Conservation (phyloP, 2,888 invertebrate species). For the Heliconius ethilla region DNA sequence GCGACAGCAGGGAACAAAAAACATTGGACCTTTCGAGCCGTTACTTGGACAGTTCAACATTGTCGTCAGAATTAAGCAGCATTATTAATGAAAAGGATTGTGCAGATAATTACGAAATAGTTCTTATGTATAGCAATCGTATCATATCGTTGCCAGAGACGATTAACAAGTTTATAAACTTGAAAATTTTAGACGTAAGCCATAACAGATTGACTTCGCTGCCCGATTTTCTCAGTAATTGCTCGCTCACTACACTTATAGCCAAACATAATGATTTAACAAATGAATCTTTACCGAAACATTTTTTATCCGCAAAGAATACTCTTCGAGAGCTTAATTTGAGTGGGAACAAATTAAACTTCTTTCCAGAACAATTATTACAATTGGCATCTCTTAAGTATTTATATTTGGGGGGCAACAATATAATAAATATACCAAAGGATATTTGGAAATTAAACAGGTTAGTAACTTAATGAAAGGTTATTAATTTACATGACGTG, state of each 20-base stretch:
- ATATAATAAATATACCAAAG: slow-evolving; percentile 89
- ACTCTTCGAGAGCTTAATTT: slow-evolving; percentile 93
- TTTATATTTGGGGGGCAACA: slow-evolving; percentile 95
- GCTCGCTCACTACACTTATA: slow-evolving; percentile 89
- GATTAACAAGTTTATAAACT: slow-evolving; percentile 85
- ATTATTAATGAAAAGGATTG: slow-evolving; percentile 83
- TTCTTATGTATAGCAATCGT: slow-evolving; percentile 93
- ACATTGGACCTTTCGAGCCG: slow-evolving; percentile 84
- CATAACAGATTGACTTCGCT: slow-evolving; percentile 90
- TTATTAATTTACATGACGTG: neutral
- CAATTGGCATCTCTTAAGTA: slow-evolving; percentile 89
- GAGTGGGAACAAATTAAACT: slow-evolving; percentile 92
- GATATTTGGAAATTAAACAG: slow-evolving; percentile 84
- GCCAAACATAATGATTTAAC: slow-evolving; percentile 94
- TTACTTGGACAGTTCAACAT: slow-evolving; percentile 82
- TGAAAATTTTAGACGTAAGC: slow-evolving; percentile 92
- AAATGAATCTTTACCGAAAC: slow-evolving; percentile 93
- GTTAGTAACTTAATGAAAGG: slow-evolving; percentile 51
- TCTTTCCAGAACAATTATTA: slow-evolving; percentile 93
- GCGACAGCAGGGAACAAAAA: slow-evolving; percentile 86
- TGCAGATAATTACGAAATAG: slow-evolving; percentile 84
- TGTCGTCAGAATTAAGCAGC: slow-evolving; percentile 81
- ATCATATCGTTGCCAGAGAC: slow-evolving; percentile 86
- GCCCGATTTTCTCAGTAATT: slow-evolving; percentile 88
- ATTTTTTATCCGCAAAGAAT: slow-evolving; percentile 84